Conservation (phyloP, 1,140 invertebrate species). For the Tachypleus tridentatus region DNA sequence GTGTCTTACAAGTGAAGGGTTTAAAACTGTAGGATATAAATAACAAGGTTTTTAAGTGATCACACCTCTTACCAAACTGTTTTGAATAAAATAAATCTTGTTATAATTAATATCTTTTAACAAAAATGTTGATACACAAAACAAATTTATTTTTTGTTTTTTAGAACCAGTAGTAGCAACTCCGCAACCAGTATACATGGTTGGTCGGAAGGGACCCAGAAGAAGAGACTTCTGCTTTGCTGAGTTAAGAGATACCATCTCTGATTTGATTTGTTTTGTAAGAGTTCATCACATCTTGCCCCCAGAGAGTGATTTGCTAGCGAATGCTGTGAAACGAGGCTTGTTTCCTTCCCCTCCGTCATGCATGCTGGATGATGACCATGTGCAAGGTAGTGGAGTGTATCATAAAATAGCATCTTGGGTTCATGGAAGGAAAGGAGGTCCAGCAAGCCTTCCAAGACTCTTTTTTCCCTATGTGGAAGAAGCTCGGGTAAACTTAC, state of each 20-base stretch:
- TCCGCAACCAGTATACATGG: constrained; percentile 72
- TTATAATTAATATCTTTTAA: too few relatives aligned
- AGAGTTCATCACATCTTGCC: constrained; percentile 81
- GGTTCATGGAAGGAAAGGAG: constrained; percentile 59
- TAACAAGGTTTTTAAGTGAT: too few relatives aligned
- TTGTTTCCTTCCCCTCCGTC: constrained; percentile 71
- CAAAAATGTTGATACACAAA: too few relatives aligned
- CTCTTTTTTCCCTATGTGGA: constrained; percentile 89
- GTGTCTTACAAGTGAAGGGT: too few relatives aligned
- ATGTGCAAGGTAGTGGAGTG: constrained; percentile 6
- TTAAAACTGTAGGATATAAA: too few relatives aligned
- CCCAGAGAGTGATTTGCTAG: constrained; percentile 64
- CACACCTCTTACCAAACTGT: too few relatives aligned
- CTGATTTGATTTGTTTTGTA: constrained; percentile 65
- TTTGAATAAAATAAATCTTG: too few relatives aligned
- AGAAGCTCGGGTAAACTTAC: constrained; percentile 60
- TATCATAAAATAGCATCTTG: constrained; percentile 41
- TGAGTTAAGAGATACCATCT: constrained; percentile 72
- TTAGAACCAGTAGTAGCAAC: constrained; percentile 79
- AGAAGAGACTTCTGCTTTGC: constrained; percentile 72
- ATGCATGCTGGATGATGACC: constrained; percentile 61
- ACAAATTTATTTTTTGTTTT: constrained; percentile 20
- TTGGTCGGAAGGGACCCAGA: constrained; percentile 70
- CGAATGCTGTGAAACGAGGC: constrained; percentile 60
- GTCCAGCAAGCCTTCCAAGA: constrained; percentile 68